Evolutionary conservation across 2,113 vertebrate species (phyloP).

Genomic region (Nestor notabilis): DNA sequence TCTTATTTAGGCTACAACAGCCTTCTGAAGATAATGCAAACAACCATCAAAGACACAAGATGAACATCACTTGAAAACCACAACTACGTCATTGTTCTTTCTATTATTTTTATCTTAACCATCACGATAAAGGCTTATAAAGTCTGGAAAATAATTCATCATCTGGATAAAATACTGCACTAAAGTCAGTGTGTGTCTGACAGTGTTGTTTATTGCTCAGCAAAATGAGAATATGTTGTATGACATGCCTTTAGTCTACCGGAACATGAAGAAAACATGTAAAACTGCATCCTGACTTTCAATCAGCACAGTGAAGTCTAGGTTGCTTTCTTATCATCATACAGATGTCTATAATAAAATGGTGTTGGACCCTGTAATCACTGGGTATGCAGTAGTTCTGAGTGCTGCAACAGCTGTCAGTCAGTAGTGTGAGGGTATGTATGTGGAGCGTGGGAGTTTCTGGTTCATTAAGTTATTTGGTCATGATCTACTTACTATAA

Average conservation of each 20-base stretch:
- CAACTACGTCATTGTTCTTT: not conserved
- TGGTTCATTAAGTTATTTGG: not conserved
- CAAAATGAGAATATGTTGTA: not conserved
- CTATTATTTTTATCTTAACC: not conserved
- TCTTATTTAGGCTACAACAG: not conserved
- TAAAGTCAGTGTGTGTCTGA: not conserved
- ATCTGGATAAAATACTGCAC: not conserved
- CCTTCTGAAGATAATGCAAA: slow-evolving; percentile 37
- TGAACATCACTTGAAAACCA: not conserved
- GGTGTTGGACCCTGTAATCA: not conserved
- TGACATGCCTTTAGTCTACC: not conserved
- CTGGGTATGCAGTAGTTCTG: not conserved
- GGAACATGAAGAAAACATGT: not conserved
- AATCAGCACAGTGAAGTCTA: not conserved
- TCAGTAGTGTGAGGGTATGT: not conserved
- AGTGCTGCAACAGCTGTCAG: not conserved
- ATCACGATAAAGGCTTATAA: not conserved
- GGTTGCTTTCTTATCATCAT: not conserved
- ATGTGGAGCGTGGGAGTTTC: not conserved
- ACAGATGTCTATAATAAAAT: not conserved
- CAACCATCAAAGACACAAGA: not conserved
- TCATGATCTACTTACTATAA: not conserved
- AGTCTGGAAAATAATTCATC: not conserved
- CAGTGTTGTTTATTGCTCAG: not conserved
- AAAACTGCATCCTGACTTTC: not conserved